Evolutionary conservation across 2,797 vertebrate genomes (phyloP), one percentile per base, ranked within the genome.

Genomic region (Strix occidentalis): DNA sequence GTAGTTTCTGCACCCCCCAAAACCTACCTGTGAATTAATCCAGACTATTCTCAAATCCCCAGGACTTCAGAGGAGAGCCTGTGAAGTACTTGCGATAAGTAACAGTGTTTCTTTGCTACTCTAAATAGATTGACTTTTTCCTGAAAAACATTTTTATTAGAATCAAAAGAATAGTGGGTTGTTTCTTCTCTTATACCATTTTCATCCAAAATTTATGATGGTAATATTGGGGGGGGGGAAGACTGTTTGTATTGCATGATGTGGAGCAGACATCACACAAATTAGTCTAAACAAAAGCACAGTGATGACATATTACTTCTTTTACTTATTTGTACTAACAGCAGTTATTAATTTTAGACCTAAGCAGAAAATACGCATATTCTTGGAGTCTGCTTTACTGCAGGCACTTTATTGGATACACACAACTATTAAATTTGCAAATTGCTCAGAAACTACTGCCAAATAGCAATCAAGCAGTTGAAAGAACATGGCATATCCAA

Each of bases 401-500:
- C 76, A 97, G 86, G 87, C 89, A 92, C 87, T 97, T 97, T 95
- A 96, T 97, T 97, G 97, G 90, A 94, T 95, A 80, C 92, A 95
- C 48, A 91, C 57, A 97, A 95, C 96, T 96, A 93, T 96, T 94
- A 97, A 95, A 96, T 98, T 97, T 97, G 94, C 94, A 96, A 97
- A 95, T 97, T 97, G 92, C 94, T 97, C 95, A 89, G 96, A 96
- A 98, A 96, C 84, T 78, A 90, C 95, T 96, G 97, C 97, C 97
- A 97, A 98, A 96, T 87, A 89, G 70, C 95, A 98, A 97, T 98
- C 97, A 98, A 97, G 97, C 53, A 93, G 89, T 89, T 96, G 93
- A 95, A 96, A 97, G 91, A 97, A 96, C 61, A 93, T 79, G 48
- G 57, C 81, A 61, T 89, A 79, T 88, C 57, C 63, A 78, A 18